These are phyloP conservation scores for Apomyelois bistriatella DNA, from an alignment of 2,888 invertebrate species.

Conservation along the genomic window DNA sequence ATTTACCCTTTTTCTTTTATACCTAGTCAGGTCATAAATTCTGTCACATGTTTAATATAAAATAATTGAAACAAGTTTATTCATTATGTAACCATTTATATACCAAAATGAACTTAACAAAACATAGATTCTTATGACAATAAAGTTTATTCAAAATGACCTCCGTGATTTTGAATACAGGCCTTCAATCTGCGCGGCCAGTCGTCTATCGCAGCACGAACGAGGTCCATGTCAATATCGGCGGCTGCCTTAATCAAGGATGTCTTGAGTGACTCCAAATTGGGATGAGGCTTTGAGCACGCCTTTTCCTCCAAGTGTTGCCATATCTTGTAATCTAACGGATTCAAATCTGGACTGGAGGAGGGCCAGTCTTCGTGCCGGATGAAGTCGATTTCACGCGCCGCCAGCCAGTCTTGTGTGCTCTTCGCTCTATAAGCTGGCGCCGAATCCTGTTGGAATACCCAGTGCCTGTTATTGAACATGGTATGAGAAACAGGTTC, in stretches of 20 bases:
- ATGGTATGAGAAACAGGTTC: conserved; percentile 15
- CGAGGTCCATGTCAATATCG: conserved; percentile 2
- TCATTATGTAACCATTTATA: too few species aligned
- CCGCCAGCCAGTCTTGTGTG: conserved; percentile 10
- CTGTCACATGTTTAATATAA: too few species aligned
- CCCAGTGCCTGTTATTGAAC: conserved; percentile 15
- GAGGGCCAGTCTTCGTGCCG: conserved; percentile 18
- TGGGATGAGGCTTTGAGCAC: not conserved
- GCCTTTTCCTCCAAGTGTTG: conserved; percentile 10
- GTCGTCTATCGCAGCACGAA: not conserved
- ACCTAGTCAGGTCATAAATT: too few species aligned
- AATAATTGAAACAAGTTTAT: too few species aligned
- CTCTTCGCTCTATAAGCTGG: conserved; percentile 18
- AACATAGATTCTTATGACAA: too few species aligned
- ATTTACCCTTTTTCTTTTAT: too few species aligned
- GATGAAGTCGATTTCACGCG: not conserved
- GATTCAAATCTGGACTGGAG: conserved; percentile 13
- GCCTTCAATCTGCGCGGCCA: not conserved
- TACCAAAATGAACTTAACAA: too few species aligned
- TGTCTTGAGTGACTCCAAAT: conserved; percentile 5
- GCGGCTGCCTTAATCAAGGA: conserved; percentile 12
- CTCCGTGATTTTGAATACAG: not conserved
- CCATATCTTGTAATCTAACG: conserved; percentile 15
- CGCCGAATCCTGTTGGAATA: conserved; percentile 15
- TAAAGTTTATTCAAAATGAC: not conserved